Evolutionary conservation across 2,797 vertebrate species (phyloP).

Genomic region (Hozukius guyotensis): DNA sequence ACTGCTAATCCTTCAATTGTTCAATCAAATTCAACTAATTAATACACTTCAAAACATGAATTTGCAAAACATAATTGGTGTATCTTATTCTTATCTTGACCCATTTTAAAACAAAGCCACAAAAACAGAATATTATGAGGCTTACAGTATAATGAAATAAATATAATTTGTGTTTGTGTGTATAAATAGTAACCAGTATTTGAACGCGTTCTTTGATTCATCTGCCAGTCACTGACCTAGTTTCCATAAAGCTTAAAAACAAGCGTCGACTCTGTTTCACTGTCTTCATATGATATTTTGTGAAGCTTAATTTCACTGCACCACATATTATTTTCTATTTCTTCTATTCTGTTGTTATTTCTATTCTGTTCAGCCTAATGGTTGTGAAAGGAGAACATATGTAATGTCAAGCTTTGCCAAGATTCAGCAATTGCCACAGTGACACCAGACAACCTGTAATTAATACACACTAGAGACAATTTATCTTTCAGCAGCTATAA

Average conservation of each 20-base stretch:
- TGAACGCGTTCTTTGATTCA: not conserved
- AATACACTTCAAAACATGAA: not conserved
- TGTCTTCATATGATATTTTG: not conserved
- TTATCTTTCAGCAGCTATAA: slow-evolving; percentile 1
- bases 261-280: not conserved
- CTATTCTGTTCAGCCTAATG: not conserved
- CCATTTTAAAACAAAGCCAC: not conserved
- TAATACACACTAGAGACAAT: not conserved
- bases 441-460: slow-evolving; percentile 22
- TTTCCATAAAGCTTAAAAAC: not conserved
- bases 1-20: not conserved
- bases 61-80: not conserved
- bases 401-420: not conserved
- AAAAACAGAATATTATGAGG: not conserved
- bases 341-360: not conserved
- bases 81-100: not conserved
- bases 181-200: not conserved
- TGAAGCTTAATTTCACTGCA: not conserved
- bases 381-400: not conserved
- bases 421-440: not conserved
- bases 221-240: not conserved
- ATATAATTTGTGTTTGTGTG: slow-evolving; percentile 1
- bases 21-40: not conserved
- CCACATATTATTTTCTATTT: not conserved
- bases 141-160: not conserved